Conservation (phyloP, 2,797 vertebrate species). For the Gallinago stenura region DNA sequence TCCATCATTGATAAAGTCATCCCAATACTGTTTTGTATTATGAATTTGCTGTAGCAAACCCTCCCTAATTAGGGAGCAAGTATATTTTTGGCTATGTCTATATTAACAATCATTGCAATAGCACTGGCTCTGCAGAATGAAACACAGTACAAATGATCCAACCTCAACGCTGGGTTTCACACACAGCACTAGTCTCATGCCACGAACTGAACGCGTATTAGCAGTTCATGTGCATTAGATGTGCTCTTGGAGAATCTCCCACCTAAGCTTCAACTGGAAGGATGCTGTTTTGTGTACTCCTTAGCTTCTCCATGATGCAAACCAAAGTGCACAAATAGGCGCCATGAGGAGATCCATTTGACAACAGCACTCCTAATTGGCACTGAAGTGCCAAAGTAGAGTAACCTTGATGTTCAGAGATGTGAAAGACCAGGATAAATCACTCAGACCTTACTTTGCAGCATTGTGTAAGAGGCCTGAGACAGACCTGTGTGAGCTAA, state of each 20-base stretch:
- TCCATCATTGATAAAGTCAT: neutral
- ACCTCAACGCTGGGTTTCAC: neutral
- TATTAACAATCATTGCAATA: neutral
- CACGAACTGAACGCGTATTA: neutral
- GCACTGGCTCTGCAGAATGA: neutral
- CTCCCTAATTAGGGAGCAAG: neutral
- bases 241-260: neutral
- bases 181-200: neutral
- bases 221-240: neutral
- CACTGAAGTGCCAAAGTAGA: neutral
- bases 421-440: neutral
- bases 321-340: neutral
- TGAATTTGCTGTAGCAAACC: neutral
- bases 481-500: neutral
- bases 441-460: neutral
- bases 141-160: neutral
- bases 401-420: neutral
- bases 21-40: neutral
- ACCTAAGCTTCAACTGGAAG: neutral
- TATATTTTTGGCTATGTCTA: neutral
- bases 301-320: neutral
- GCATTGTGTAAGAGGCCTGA: neutral
- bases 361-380: neutral
- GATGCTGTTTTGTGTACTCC: neutral
- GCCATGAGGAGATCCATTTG: neutral